A percentile compares a stretch with the other conserved stretches of the same genome.
These are phyloP conservation scores for Capitella teleta DNA, from an alignment of 1,140 invertebrate genomes.

Conservation along the genomic window DNA sequence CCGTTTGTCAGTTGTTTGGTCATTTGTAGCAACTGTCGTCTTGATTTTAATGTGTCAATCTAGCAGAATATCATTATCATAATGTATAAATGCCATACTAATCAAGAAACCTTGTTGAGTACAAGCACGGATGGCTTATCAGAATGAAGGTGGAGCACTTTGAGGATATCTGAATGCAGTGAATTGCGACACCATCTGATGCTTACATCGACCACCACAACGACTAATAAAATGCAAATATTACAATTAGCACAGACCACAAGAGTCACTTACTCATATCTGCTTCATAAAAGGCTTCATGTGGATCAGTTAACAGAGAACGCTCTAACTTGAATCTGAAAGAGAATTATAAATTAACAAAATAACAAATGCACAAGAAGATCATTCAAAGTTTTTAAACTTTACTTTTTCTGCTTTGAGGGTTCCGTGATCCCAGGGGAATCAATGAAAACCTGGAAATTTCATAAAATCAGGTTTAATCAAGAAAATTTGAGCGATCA, in stretches of 20 bases:
- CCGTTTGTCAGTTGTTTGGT: conserved; percentile 58
- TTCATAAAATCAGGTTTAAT: too few relatives aligned
- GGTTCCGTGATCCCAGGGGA: too few relatives aligned
- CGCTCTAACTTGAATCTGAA: too few relatives aligned
- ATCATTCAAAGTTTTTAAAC: too few relatives aligned
- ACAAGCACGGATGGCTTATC: not conserved
- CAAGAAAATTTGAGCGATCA: too few relatives aligned
- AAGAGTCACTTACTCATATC: not conserved
- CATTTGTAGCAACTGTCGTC: conserved; percentile 59
- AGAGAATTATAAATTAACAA: too few relatives aligned
- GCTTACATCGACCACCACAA: not conserved
- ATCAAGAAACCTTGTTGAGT: too few relatives aligned
- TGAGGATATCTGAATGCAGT: not conserved
- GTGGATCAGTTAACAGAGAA: not conserved
- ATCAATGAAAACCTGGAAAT: too few relatives aligned
- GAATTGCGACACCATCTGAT: not conserved
- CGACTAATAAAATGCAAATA: not conserved
- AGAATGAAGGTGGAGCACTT: not conserved
- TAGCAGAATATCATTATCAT: conserved; percentile 31
- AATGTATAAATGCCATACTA: not conserved
- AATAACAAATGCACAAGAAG: too few relatives aligned
- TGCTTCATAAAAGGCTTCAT: not conserved
- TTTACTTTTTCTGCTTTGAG: too few relatives aligned
- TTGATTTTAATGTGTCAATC: conserved; percentile 68
- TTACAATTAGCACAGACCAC: not conserved